Conservation (phyloP, 2,113 vertebrate genomes). For the Poicephalus gulielmi region DNA sequence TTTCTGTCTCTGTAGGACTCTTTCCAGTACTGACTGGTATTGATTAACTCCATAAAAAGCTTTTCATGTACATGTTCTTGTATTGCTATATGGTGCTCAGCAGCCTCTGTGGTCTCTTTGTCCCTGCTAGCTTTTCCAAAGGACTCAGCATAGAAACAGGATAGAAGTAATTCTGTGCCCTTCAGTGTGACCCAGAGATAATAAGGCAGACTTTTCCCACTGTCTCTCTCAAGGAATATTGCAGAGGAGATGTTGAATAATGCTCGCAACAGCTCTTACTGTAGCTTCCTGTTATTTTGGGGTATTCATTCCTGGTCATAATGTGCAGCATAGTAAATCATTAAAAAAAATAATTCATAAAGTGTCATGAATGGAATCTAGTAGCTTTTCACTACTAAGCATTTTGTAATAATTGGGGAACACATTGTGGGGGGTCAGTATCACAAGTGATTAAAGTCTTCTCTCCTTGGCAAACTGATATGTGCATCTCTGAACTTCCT, state of each 20-base stretch:
- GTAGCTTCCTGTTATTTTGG: background rate
- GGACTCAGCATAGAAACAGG: background rate
- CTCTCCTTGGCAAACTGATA: background rate
- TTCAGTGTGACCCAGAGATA: background rate
- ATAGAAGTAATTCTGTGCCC: background rate
- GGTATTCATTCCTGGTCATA: background rate
- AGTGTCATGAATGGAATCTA: background rate
- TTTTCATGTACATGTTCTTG: background rate
- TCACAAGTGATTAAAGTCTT: background rate
- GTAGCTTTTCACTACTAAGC: background rate
- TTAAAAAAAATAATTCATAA: background rate
- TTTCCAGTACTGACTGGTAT: background rate
- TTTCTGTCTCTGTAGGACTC: background rate
- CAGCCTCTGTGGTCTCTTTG: background rate
- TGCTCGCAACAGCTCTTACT: background rate
- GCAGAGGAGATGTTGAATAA: background rate
- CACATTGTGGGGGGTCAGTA: background rate
- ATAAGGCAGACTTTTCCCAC: background rate
- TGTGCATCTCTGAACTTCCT: background rate
- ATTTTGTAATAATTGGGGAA: background rate
- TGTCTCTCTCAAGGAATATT: background rate
- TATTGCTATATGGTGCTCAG: background rate
- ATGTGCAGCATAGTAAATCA: background rate
- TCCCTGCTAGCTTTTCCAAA: background rate
- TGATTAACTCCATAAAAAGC: slow-evolving; percentile 11